Conservation (phyloP, 2,888 invertebrate genomes). For the Vesta saturnalis region DNA sequence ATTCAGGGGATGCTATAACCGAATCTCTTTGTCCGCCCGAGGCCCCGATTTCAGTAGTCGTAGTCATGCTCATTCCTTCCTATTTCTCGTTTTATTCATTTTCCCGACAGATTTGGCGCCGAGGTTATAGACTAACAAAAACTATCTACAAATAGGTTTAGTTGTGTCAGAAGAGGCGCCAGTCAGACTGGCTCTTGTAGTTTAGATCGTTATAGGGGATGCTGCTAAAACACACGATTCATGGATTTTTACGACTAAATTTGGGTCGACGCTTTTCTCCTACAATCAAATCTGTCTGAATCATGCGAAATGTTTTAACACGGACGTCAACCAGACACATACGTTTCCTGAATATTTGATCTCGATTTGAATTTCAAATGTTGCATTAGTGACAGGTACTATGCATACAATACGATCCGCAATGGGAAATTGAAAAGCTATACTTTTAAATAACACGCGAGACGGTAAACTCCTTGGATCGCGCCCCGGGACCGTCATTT, state of each 20-base stretch:
- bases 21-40: constrained; percentile 37
- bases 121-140: constrained; percentile 48
- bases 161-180: constrained; percentile 46
- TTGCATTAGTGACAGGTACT: constrained; percentile 42
- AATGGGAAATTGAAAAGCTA: constrained; percentile 59
- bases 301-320: constrained; percentile 55
- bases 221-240: constrained; percentile 33
- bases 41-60: constrained; percentile 31
- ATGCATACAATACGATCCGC: constrained; percentile 51
- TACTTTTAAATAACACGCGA: constrained; percentile 56
- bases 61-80: constrained; percentile 34
- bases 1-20: constrained; percentile 36
- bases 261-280: constrained; percentile 49
- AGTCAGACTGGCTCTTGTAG: constrained; percentile 41
- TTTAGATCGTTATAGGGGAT: constrained; percentile 35
- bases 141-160: constrained; percentile 50
- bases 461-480: constrained; percentile 16
- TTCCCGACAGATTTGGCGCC: constrained; percentile 46
- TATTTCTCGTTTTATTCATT: constrained; percentile 42
- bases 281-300: constrained; percentile 47
- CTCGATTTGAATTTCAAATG: constrained; percentile 61
- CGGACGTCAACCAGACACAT: constrained; percentile 54
- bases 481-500: constrained; percentile 33
- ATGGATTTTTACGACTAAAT: constrained; percentile 48
- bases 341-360: constrained; percentile 59